These are phyloP conservation scores for Euura lappo DNA, from an alignment of 1,140 invertebrate genomes.

Conservation along the genomic window DNA sequence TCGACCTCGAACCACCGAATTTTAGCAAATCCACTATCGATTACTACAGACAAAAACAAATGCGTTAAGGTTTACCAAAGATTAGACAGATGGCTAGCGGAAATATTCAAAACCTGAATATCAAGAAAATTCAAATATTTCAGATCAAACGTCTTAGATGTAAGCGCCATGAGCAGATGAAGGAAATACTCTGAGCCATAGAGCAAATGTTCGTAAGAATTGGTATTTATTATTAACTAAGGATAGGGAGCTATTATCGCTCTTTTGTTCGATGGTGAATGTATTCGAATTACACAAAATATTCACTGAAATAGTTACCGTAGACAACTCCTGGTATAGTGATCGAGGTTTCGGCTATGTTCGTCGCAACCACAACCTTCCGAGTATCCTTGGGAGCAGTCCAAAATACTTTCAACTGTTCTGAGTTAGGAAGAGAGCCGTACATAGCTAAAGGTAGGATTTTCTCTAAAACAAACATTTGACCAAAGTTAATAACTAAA, in stretches of 20 bases:
- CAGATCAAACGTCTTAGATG: not conserved
- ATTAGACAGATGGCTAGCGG: too few relatives aligned
- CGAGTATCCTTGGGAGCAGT: conserved; percentile 74
- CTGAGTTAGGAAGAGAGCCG: conserved; percentile 82
- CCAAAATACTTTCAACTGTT: conserved; percentile 91
- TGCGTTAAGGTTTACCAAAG: too few relatives aligned
- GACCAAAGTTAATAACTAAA: conserved; percentile 10
- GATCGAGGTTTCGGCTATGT: conserved; percentile 97
- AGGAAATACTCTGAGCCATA: not conserved
- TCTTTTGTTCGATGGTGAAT: too few relatives aligned
- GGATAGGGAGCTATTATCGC: too few relatives aligned
- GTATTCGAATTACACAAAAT: not conserved
- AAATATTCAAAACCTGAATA: not conserved
- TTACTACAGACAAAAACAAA: conserved; percentile 68
- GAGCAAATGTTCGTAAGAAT: too few relatives aligned
- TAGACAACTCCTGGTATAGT: conserved; percentile 87
- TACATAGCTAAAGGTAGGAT: conserved; percentile 91
- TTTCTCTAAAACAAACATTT: conserved; percentile 60
- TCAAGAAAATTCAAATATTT: conserved; percentile 6
- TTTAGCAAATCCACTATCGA: conserved; percentile 98
- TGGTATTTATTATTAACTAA: too few relatives aligned
- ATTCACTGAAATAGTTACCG: conserved; percentile 61
- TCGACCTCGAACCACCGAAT: conserved; percentile 87
- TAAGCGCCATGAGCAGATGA: conserved; percentile 5
- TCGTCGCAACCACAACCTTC: conserved; percentile 95